A percentile compares a stretch with the other conserved stretches of the same genome.
Evolutionary conservation across 2,797 vertebrate genomes (phyloP).

Genomic region (Pipistrellus nathusii): DNA sequence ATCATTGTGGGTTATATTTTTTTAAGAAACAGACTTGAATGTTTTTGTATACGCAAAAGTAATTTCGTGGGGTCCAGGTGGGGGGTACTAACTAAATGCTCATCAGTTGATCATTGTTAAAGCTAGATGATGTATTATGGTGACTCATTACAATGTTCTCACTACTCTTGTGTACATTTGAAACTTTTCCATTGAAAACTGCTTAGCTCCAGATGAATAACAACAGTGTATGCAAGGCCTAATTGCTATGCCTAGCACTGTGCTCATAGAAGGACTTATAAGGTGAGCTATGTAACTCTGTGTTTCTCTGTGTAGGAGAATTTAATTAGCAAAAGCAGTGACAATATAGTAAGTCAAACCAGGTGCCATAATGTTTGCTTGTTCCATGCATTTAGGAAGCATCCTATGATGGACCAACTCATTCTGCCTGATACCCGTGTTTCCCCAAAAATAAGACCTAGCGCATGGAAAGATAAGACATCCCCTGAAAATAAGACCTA

Average conservation of each 20-base stretch:
- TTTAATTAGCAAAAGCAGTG: conserved; percentile 44
- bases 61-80: background rate
- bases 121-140: background rate
- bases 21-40: conserved; percentile 52
- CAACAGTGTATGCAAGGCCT: background rate
- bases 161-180: conserved; percentile 35
- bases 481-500: no score
- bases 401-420: background rate
- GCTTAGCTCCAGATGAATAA: conserved; percentile 17
- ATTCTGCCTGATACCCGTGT: background rate
- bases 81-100: conserved; percentile 3
- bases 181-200: conserved; percentile 44
- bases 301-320: background rate
- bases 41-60: conserved; percentile 54
- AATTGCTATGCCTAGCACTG: background rate
- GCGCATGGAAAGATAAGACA: no score
- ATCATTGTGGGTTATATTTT: background rate
- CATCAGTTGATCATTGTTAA: conserved; percentile 37
- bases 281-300: background rate
- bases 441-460: no score
- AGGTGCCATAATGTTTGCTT: conserved; percentile 54
- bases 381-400: conserved; percentile 44
- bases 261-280: background rate
- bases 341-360: conserved; percentile 5
- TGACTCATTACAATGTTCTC: conserved; percentile 42